These are phyloP conservation scores for Carettochelys insculpta DNA, from an alignment of 2,113 vertebrate species.

Conservation along the genomic window DNA sequence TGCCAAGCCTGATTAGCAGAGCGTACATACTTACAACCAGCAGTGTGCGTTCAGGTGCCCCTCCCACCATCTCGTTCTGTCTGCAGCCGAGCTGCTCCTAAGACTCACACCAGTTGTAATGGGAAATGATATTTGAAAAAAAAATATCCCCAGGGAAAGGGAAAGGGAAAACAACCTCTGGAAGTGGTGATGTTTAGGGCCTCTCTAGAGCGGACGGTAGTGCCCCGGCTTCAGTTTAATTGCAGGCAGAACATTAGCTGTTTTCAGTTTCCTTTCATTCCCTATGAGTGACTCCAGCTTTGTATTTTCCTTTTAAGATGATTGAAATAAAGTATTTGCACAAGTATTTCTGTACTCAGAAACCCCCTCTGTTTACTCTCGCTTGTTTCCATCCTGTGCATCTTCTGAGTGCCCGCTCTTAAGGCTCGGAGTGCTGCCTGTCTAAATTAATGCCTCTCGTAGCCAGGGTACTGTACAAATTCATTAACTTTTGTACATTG, in stretches of 20 bases:
- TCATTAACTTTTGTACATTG: constrained; percentile 57
- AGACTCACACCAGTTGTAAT: background rate
- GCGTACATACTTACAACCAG: too few relatives aligned
- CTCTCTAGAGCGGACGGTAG: background rate
- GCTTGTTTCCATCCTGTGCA: constrained; percentile 53
- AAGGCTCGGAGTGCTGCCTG: constrained; percentile 61
- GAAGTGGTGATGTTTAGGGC: background rate
- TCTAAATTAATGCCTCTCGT: constrained; percentile 62
- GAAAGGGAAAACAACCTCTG: background rate
- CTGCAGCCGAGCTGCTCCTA: too few relatives aligned
- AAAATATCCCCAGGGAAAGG: background rate
- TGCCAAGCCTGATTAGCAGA: too few relatives aligned
- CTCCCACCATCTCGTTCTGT: too few relatives aligned
- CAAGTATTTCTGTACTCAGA: constrained; percentile 73
- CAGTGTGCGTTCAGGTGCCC: too few relatives aligned
- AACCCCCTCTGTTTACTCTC: constrained; percentile 68
- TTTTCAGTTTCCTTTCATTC: constrained; percentile 61
- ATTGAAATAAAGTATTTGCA: constrained; percentile 74
- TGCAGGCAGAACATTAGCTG: constrained; percentile 42
- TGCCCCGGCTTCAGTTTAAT: constrained; percentile 35
- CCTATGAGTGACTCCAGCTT: constrained; percentile 56
- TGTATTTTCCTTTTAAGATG: constrained; percentile 72
- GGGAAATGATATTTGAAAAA: background rate
- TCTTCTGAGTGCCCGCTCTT: constrained; percentile 46
- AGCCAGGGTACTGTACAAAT: constrained; percentile 49